Conservation (phyloP, 1,140 invertebrate species). For the Saccostrea glomerata region DNA sequence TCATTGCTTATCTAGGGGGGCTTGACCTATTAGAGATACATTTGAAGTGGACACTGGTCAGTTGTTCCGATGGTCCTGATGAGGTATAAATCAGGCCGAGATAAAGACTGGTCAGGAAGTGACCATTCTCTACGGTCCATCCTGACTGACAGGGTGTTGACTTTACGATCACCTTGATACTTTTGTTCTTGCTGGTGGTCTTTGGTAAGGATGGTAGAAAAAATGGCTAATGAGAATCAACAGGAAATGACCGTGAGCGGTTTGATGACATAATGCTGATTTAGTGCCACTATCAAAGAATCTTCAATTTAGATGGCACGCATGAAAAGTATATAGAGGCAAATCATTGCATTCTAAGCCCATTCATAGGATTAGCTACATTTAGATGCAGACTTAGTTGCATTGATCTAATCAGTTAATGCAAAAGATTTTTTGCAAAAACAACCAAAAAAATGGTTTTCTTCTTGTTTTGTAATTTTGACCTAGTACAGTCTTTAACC, state of each 20-base stretch:
- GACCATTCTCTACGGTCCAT: slow-evolving; percentile 17
- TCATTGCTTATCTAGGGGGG: neutral
- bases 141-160: neutral
- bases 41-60: neutral
- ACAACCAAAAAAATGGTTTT: neutral
- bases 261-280: neutral
- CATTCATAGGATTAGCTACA: neutral
- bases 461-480: neutral
- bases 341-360: neutral
- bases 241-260: neutral
- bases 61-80: neutral
- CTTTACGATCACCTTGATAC: slow-evolving; percentile 6
- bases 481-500: neutral
- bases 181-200: slow-evolving; percentile 11
- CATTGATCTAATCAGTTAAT: too few species aligned
- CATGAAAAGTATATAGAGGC: neutral
- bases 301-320: neutral
- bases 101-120: neutral
- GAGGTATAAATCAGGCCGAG: neutral
- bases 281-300: neutral
- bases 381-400: neutral
- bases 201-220: neutral
- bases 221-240: neutral
- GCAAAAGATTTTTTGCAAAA: neutral
- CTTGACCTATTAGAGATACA: neutral